phyloP scores from a whole-genome alignment of 2,113 vertebrate genomes.

The Scolopax mira region DNA sequence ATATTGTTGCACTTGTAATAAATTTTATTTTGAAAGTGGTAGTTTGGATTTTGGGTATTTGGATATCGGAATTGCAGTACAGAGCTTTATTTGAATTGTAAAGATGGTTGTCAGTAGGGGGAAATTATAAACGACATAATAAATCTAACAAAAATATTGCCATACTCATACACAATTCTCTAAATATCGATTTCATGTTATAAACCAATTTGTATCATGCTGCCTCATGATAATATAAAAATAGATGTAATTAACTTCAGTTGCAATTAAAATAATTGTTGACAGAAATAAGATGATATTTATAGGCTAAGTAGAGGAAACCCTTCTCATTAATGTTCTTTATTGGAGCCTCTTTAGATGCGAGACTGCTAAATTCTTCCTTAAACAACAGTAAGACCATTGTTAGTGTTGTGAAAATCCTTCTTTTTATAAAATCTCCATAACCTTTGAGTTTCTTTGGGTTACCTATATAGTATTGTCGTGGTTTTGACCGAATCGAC shows the following conservation, averaged over 20 bases:
- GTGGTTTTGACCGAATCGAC: too few relatives aligned
- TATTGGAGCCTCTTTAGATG: background rate
- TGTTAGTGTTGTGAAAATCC: background rate
- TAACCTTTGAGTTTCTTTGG: background rate
- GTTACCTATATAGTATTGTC: background rate
- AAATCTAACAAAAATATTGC: background rate
- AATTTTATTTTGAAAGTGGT: background rate
- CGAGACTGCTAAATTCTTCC: background rate
- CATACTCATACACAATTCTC: background rate
- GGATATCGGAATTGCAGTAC: background rate
- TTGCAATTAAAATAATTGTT: constrained; percentile 4
- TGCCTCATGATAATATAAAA: background rate
- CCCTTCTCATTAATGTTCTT: background rate
- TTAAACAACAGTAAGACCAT: background rate
- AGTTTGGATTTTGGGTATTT: background rate
- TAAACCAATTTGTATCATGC: background rate
- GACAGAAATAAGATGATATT: background rate
- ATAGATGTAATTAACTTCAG: constrained; percentile 8
- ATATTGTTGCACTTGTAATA: background rate
- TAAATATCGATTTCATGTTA: constrained; percentile 37
- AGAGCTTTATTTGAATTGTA: background rate
- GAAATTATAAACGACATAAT: background rate
- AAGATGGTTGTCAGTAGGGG: background rate
- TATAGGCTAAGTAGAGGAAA: background rate
- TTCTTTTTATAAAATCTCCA: background rate